phyloP scores from a whole-genome alignment of 1,140 invertebrate genomes.

The Aphelenchoides fujianensis region DNA sequence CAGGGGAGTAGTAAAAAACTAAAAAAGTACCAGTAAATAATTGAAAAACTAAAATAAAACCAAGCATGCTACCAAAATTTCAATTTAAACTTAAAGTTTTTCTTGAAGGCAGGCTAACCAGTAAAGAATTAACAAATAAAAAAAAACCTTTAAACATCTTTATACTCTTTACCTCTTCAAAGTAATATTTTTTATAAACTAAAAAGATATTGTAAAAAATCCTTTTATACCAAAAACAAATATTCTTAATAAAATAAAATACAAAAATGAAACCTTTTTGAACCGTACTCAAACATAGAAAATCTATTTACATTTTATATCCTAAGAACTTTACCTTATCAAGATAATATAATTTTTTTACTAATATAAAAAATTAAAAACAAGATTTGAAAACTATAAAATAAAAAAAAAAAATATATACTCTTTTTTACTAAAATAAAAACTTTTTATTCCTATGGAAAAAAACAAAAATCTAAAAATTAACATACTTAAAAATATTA shows the following conservation, averaged over 20 bases:
- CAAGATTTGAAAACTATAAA: conserved; percentile 35
- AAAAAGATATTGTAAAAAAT: conserved; percentile 27
- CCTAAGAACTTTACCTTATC: conserved; percentile 24
- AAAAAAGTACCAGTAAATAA: conserved; percentile 43
- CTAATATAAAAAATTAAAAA: conserved; percentile 25
- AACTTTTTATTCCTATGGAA: too few relatives aligned
- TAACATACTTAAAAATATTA: conserved; percentile 34
- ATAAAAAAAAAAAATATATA: conserved; percentile 40
- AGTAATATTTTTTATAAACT: conserved; percentile 38
- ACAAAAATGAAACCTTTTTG: conserved; percentile 14
- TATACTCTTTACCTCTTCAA: conserved; percentile 36
- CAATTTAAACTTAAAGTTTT: conserved; percentile 36
- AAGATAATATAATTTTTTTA: conserved; percentile 28
- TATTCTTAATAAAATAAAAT: conserved; percentile 22
- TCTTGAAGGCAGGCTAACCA: conserved; percentile 40
- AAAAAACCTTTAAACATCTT: conserved; percentile 39
- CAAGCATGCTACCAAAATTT: conserved; percentile 53
- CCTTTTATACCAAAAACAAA: conserved; percentile 27
- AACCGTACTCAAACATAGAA: conserved; percentile 2
- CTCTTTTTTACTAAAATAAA: too few relatives aligned
- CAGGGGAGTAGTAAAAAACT: conserved; percentile 41
- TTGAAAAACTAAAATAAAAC: conserved; percentile 47
- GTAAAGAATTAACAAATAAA: conserved; percentile 32
- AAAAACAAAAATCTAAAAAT: conserved; percentile 40
- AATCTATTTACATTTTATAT: conserved; percentile 14